These are phyloP conservation scores for Thaumatotibia leucotreta DNA, from an alignment of 1,140 invertebrate genomes.

Conservation along the genomic window DNA sequence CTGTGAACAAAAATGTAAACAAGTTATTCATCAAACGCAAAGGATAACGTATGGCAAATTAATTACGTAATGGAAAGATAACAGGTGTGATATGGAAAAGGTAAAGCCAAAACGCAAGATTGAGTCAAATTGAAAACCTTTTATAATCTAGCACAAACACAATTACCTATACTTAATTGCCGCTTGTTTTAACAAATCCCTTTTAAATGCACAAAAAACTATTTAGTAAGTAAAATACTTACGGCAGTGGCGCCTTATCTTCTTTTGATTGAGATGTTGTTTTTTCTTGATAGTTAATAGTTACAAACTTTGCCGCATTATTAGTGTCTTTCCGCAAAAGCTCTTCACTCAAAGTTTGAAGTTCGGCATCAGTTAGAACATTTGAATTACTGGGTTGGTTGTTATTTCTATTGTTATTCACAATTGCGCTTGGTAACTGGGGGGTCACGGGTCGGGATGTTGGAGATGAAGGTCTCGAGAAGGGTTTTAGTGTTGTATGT, in stretches of 20 bases:
- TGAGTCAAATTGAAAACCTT: too few species aligned
- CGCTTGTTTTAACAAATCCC: neutral
- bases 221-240: conserved; percentile 48
- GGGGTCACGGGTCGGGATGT: conserved; percentile 35
- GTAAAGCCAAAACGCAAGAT: too few species aligned
- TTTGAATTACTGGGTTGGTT: conserved; percentile 32
- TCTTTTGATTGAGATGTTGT: conserved; percentile 80
- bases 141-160: too few species aligned
- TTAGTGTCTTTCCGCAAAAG: conserved; percentile 84
- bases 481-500: conserved; percentile 16
- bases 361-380: conserved; percentile 75
- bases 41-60: neutral
- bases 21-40: neutral
- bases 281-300: conserved; percentile 83
- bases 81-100: neutral
- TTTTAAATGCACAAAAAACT: neutral
- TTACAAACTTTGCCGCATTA: conserved; percentile 81
- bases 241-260: conserved; percentile 86
- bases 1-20: conserved; percentile 62
- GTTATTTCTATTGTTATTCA: conserved; percentile 44
- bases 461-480: conserved; percentile 20
- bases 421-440: conserved; percentile 66
- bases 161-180: too few species aligned
- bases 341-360: conserved; percentile 82
- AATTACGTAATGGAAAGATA: neutral